phyloP scores from a whole-genome alignment of 2,113 vertebrate genomes.

The Clinocottus analis region DNA sequence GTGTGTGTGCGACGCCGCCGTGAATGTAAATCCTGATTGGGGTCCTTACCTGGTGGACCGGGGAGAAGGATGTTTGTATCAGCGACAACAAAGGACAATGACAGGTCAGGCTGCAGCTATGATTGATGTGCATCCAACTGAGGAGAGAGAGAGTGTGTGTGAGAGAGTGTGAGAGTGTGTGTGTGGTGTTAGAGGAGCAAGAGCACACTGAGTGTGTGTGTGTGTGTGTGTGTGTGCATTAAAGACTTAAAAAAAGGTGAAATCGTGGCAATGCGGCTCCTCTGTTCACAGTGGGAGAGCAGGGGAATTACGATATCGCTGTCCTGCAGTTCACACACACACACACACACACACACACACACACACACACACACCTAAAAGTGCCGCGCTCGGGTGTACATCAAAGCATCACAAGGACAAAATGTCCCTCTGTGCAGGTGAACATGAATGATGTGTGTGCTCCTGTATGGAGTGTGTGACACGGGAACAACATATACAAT shows the following conservation, averaged over 20 bases:
- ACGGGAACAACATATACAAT: neutral
- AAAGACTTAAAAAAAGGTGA: slow-evolving; percentile 36
- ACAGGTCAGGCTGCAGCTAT: slow-evolving; percentile 61
- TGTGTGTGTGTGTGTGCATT: slow-evolving; percentile 33
- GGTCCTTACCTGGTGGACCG: slow-evolving; percentile 58
- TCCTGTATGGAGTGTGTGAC: slow-evolving; percentile 14
- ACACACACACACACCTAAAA: slow-evolving; percentile 6
- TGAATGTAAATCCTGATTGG: slow-evolving; percentile 75
- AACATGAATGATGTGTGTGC: slow-evolving; percentile 38
- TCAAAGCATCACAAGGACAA: slow-evolving; percentile 55
- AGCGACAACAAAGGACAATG: slow-evolving; percentile 62
- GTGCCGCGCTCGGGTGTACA: slow-evolving; percentile 33
- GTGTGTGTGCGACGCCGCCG: too few relatives aligned
- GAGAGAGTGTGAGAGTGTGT: slow-evolving; percentile 26
- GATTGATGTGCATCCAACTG: slow-evolving; percentile 70
- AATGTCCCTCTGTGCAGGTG: slow-evolving; percentile 35
- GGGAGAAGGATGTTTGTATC: slow-evolving; percentile 46
- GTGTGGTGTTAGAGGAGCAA: too few relatives aligned
- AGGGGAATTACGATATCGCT: slow-evolving; percentile 49
- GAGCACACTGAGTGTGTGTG: slow-evolving; percentile 35
- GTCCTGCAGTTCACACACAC: slow-evolving; percentile 41
- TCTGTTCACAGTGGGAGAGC: slow-evolving; percentile 55
- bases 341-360: slow-evolving; percentile 10
- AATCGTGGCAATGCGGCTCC: slow-evolving; percentile 36
- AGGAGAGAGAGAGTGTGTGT: slow-evolving; percentile 9